phyloP scores from a whole-genome alignment of 2,888 invertebrate genomes.

The Glyphotaelius pellucidus region DNA sequence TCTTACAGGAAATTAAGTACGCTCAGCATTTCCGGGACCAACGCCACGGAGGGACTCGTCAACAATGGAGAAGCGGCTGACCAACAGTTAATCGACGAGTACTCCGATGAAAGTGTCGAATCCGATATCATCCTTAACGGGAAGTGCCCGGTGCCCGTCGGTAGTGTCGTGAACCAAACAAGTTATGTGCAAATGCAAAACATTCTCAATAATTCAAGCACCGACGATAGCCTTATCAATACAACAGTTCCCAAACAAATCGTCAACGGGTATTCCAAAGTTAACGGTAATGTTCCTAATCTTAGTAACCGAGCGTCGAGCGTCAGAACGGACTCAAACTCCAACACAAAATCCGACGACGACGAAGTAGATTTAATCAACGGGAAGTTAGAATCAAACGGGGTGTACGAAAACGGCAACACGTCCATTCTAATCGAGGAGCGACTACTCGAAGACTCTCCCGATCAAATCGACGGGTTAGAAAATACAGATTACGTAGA shows the following conservation, averaged over 20 bases:
- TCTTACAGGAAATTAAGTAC: constrained; percentile 67
- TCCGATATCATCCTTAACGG: constrained; percentile 57
- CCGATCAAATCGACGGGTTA: constrained; percentile 68
- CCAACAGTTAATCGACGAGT: constrained; percentile 62
- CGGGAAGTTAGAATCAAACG: constrained; percentile 51
- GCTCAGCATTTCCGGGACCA: constrained; percentile 64
- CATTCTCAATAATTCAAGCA: constrained; percentile 51
- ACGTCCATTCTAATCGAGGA: constrained; percentile 58
- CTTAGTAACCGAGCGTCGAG: constrained; percentile 49
- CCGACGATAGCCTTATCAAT: constrained; percentile 60
- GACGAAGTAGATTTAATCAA: constrained; percentile 63
- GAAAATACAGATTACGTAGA: constrained; percentile 60
- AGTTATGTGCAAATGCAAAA: constrained; percentile 62
- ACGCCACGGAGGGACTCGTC: constrained; percentile 62
- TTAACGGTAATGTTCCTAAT: constrained; percentile 65
- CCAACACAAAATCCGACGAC: constrained; percentile 67
- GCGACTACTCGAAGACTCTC: constrained; percentile 64
- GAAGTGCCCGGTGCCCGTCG: neutral
- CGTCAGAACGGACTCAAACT: constrained; percentile 60
- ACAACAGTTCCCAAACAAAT: constrained; percentile 64
- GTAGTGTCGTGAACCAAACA: constrained; percentile 24
- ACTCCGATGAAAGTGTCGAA: constrained; percentile 61
- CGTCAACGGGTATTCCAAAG: constrained; percentile 66
- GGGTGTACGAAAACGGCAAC: constrained; percentile 64
- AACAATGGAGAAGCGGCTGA: constrained; percentile 61